Base-by-base conservation (phyloP, 2,797 vertebrate genomes). In the Nasua narica region DNA sequence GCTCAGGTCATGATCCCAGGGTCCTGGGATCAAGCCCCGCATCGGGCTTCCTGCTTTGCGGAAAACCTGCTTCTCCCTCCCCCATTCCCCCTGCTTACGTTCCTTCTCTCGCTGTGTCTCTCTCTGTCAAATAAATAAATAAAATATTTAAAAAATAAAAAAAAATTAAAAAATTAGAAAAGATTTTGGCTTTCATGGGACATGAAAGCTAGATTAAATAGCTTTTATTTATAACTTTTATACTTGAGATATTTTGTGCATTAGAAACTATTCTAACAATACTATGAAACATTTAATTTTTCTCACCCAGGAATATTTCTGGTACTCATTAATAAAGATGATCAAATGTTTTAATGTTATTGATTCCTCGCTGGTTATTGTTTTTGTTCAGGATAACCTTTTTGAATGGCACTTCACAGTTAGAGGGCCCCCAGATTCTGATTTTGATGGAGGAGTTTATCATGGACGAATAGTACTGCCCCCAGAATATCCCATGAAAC, bases 381-480 rank as follows among this genome's bases (percentile, higher is more conserved):
- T 86, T 94, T 96, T 58, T 67, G 84, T 40, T 93, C 98, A 99
- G 99, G 99, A 99, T 98, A 99, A 99, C 97, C 99, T 99, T 92
- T 99, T 99, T 98, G 99, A 99, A 97, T 99, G 99, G 99, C 99
- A 99, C 98, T 99, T 99, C 98, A 99, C 99, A 5, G 99, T 99
- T 12, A 99, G 99, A 65, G 99, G 99, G 5, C 99, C 99, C 86
- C 99, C 99, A 90, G 99, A 99, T 98, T 99, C 99, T 3, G 99
- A 99, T 97, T 99, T 99, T 46, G 99, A 99, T 74, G 99, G 99
- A 43, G 99, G 99, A 58, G 98, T 99, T 98, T 99, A 99, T 98
- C 99, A 99, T 2, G 99, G 99, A 65, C 99, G 99, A 98, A 99
- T 99, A 79, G 99, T 99, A 5, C 99, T 99, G 1, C 99, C 99